Conservation (phyloP, 1,140 invertebrate species). For the Drosophila sulfurigaster region DNA sequence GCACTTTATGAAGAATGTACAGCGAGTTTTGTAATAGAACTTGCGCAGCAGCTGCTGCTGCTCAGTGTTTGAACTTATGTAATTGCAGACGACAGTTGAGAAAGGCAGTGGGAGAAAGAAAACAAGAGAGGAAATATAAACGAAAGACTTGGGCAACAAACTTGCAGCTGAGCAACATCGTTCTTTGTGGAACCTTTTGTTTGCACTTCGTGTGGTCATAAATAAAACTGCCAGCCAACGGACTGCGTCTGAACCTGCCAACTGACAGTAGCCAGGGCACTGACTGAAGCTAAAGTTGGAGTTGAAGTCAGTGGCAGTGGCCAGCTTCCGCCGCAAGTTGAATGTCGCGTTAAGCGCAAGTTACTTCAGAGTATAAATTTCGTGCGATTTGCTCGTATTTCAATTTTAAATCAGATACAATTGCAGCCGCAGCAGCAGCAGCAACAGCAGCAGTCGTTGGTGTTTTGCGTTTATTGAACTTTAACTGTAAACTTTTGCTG, state of each 20-base stretch:
- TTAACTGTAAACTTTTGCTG: constrained; percentile 52
- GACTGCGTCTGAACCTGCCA: not conserved
- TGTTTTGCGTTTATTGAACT: constrained; percentile 78
- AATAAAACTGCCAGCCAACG: constrained; percentile 50
- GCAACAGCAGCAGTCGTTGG: constrained; percentile 8
- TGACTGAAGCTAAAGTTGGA: not conserved
- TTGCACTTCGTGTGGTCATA: constrained; percentile 57
- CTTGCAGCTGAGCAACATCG: constrained; percentile 28
- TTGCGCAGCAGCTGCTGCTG: constrained; percentile 37
- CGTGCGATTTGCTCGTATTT: constrained; percentile 45
- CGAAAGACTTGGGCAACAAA: constrained; percentile 58
- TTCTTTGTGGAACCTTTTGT: constrained; percentile 48
- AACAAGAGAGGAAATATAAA: constrained; percentile 20
- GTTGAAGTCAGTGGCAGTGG: not conserved
- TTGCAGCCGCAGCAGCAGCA: constrained; percentile 33
- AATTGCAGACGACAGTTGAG: constrained; percentile 51
- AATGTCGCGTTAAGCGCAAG: constrained; percentile 52
- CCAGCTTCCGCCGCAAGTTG: not conserved
- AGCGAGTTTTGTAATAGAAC: constrained; percentile 39
- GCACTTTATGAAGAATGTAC: constrained; percentile 47
- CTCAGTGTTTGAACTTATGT: constrained; percentile 75
- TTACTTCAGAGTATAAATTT: constrained; percentile 69
- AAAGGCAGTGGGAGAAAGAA: not conserved
- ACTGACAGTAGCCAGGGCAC: not conserved
- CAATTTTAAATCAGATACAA: constrained; percentile 54